Percentiles rank a stretch among this genome's conserved stretches.
phyloP scores from a whole-genome alignment of 35 echinoderm and acorn worm genomes.

The Anneissia japonica region DNA sequence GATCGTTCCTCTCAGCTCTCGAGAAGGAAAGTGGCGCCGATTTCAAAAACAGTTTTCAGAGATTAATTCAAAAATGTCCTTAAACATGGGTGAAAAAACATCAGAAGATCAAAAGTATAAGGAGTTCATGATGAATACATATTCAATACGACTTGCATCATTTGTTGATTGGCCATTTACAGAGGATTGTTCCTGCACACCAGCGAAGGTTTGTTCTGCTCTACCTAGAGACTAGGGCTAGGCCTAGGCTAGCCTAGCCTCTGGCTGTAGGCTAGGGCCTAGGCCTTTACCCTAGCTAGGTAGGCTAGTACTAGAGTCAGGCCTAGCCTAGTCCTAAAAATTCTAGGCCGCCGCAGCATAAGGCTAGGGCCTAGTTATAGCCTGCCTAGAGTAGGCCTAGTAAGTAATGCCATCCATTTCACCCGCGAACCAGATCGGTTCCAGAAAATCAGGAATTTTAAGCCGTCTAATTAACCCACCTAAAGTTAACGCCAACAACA shows the following conservation, averaged over 20 bases:
- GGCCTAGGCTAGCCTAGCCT: not conserved
- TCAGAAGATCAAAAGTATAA: not conserved
- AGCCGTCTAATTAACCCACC: too few species aligned
- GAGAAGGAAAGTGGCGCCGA: too few species aligned
- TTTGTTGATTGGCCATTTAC: constrained; percentile 88
- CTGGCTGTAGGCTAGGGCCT: not conserved
- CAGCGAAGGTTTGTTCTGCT: constrained; percentile 51
- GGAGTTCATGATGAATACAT: constrained; percentile 60
- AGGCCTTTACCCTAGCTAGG: not conserved
- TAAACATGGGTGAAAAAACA: too few species aligned
- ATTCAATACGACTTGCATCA: constrained; percentile 60
- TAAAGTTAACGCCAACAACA: too few species aligned
- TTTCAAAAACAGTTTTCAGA: too few species aligned
- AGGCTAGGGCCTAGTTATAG: not conserved
- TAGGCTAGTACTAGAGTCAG: not conserved
- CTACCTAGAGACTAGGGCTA: not conserved
- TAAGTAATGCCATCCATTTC: not conserved
- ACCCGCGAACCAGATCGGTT: too few species aligned
- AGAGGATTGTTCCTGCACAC: constrained; percentile 69
- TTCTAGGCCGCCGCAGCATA: not conserved
- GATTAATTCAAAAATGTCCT: too few species aligned
- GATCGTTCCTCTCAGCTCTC: too few species aligned
- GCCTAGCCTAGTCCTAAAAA: not conserved
- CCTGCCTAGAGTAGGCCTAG: not conserved
- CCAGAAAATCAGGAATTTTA: too few species aligned